Conservation (phyloP, 2,113 vertebrate species). For the Onychostruthus taczanowskii region DNA sequence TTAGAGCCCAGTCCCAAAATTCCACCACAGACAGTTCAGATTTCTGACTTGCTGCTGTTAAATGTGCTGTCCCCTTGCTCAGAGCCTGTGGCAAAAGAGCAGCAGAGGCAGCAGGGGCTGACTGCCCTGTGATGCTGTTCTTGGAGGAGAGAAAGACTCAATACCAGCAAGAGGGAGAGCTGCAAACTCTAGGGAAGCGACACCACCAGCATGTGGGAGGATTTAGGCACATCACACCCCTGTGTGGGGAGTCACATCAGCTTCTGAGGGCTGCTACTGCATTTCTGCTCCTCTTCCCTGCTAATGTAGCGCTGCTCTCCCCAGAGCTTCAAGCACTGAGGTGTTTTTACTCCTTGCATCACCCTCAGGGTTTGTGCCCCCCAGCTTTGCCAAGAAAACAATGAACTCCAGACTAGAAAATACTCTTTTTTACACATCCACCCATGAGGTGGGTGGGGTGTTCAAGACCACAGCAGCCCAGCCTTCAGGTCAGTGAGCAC, state of each 20-base stretch:
- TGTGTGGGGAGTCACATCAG: background rate
- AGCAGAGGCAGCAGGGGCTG: background rate
- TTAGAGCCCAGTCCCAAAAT: background rate
- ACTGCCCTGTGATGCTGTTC: background rate
- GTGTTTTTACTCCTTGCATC: accelerated
- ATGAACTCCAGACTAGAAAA: background rate
- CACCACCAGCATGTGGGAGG: background rate
- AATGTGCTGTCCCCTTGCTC: background rate
- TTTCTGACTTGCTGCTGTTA: background rate
- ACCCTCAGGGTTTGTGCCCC: background rate
- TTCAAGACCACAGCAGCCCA: background rate
- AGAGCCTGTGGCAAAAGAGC: background rate
- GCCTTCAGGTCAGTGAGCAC: background rate
- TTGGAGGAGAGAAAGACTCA: background rate
- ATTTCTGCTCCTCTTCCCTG: background rate
- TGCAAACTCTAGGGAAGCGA: background rate
- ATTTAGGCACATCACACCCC: background rate
- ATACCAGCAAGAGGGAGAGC: background rate
- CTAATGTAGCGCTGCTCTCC: background rate
- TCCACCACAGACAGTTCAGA: background rate
- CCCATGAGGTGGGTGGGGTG: accelerated
- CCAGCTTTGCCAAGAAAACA: background rate
- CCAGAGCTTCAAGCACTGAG: background rate
- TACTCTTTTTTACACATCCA: accelerated
- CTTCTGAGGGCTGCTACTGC: background rate